Evolutionary conservation across 2,797 vertebrate species (phyloP).

Genomic region (Hoplostethus mediterraneus): DNA sequence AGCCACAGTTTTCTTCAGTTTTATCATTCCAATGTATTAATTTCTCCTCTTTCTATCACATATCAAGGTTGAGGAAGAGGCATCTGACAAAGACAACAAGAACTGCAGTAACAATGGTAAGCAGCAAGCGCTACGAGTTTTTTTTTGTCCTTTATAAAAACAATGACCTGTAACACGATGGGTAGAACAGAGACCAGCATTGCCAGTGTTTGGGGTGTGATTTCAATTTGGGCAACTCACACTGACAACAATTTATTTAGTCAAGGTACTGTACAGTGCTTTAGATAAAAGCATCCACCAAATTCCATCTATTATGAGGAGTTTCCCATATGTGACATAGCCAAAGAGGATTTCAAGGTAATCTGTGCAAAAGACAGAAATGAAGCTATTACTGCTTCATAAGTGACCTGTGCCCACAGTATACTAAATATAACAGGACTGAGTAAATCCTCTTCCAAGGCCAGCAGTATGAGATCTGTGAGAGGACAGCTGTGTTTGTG

Average conservation of each 20-base stretch:
- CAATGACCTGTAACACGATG: neutral
- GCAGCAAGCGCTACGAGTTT: slow-evolving; percentile 12
- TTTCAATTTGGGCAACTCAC: slow-evolving; percentile 24
- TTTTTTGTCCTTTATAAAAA: slow-evolving; percentile 10
- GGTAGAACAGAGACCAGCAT: slow-evolving; percentile 9
- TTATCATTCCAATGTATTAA: slow-evolving; percentile 19
- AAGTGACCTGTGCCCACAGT: slow-evolving; percentile 12
- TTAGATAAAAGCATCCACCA: slow-evolving; percentile 42
- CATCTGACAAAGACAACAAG: slow-evolving; percentile 91
- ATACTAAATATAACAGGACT: neutral
- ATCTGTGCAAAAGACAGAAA: slow-evolving; percentile 2
- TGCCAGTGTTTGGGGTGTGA: neutral
- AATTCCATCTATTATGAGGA: slow-evolving; percentile 57
- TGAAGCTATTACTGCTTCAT: neutral
- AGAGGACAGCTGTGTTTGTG: neutral
- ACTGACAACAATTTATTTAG: slow-evolving; percentile 37
- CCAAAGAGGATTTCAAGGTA: neutral
- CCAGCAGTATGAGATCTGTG: neutral
- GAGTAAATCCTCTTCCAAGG: slow-evolving; percentile 13
- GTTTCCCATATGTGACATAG: slow-evolving; percentile 14
- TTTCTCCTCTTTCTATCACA: slow-evolving; percentile 1
- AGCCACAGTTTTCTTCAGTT: slow-evolving; percentile 1
- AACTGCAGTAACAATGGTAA: slow-evolving; percentile 90
- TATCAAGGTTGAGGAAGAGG: slow-evolving; percentile 90
- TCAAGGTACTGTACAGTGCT: slow-evolving; percentile 10